A percentile compares a stretch with the other conserved stretches of the same genome.
Evolutionary conservation across 2,888 invertebrate species (phyloP).

Genomic region (Tupiocoris notatus): DNA sequence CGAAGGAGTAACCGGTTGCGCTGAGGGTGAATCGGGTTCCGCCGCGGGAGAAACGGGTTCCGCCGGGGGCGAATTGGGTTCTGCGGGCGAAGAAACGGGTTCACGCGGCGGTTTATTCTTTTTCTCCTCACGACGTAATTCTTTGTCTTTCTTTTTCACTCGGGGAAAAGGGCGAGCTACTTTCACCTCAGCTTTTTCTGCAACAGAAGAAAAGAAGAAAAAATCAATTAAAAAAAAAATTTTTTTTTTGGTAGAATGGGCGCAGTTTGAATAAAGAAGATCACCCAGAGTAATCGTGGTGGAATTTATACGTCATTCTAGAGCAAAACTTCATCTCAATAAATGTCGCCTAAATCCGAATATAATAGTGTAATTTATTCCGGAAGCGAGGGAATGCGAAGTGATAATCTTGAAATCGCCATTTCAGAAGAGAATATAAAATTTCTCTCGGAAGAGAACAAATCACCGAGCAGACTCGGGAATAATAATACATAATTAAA

Average conservation of each 20-base stretch:
- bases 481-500: not conserved
- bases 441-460: too few relatives aligned
- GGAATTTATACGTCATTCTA: too few relatives aligned
- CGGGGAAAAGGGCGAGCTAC: slow-evolving; percentile 35
- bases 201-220: slow-evolving; percentile 30
- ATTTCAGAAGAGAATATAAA: too few relatives aligned
- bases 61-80: not conserved
- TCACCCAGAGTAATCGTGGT: too few relatives aligned
- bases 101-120: slow-evolving; percentile 12
- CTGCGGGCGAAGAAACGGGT: not conserved
- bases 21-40: not conserved
- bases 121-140: slow-evolving; percentile 36
- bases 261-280: too few relatives aligned
- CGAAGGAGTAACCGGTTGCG: not conserved
- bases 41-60: not conserved
- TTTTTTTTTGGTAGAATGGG: too few relatives aligned
- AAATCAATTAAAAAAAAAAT: not conserved
- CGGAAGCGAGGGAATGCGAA: too few relatives aligned
- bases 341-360: too few relatives aligned
- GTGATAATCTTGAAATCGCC: too few relatives aligned
- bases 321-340: too few relatives aligned
- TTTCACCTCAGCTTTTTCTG: slow-evolving; percentile 44
- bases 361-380: too few relatives aligned
- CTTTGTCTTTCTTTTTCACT: slow-evolving; percentile 43
- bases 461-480: too few relatives aligned